Evolutionary conservation across 1,140 invertebrate species (phyloP), one percentile per base, ranked within the genome.

Genomic region (Ladona fulva): DNA sequence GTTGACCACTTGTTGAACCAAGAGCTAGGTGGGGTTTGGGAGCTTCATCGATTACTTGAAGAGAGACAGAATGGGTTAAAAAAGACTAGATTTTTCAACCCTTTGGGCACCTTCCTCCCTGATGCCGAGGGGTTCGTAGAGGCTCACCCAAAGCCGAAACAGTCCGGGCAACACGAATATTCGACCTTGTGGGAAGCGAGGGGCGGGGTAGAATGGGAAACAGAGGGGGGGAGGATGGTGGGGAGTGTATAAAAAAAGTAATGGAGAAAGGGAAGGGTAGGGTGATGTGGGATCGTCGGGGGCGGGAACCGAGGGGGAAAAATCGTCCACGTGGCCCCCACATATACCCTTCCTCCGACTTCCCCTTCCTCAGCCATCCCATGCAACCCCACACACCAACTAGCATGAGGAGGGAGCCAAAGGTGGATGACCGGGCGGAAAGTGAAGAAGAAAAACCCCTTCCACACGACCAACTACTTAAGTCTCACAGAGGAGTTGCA

Each of bases 41-140:
- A 66, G 52, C 52, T 66, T 66, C 52, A 66, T 66, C n/a, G 52
- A 66, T 66, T 66, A 66, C 52, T 16, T 12, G 52, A 66, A 66
- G 52, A 66, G 52, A 66, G 52, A 66, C 14, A 22, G 52, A 66
- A 66, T 16, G 14, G 52, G 52, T 16, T 16, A 22, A 66, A 66
- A 66, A 66, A 66, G 14, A 19, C 16, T 66, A 16, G 52, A 66
- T 66, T 66, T 66, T 66, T 66, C 29, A 66, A 66, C 52, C 52
- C 52, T 66, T 66, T 66, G n/a, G 52, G 52, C 52, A 66, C 52
- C 52, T 66, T 66, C n/a, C 52, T 66, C 52, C n/a, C 52, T 66
- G 52, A 16, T 66, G 52, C 14, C 3, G 52, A 66, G 52, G 52
- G 52, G 52, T 66, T 66, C 52, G n/a, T 19, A 16, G 16, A 66